Evolutionary conservation across 2,797 vertebrate genomes (phyloP), one percentile per base, ranked within the genome.

Genomic region (Rhodeus uyekii): DNA sequence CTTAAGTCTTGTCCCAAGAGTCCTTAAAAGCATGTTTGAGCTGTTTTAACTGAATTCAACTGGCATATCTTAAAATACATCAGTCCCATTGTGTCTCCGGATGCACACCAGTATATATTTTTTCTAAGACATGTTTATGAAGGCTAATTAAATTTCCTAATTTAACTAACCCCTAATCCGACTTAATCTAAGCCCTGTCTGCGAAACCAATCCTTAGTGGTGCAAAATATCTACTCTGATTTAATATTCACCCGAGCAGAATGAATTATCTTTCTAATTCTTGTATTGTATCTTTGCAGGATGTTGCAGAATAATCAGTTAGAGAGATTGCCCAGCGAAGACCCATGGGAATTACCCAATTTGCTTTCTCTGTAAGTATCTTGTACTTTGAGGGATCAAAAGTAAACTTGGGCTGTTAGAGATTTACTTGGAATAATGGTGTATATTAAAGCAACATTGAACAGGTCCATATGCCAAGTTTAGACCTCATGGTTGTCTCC

Each of bases 241-340:
- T 38, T 39, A 19, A 22, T 76, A 44, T 27, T 58, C 8, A 58
- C 14, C 55, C 13, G 9, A 75, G 53, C 36, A 75, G 4, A 58
- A 27, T n/a, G 2, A 9, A 48, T 69, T 12, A 6, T 24, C 48
- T 61, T 77, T 55, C 39, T 82, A 64, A 60, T 61, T 75, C 0
- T 58, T 82, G 48, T 64, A 29, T 80, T 27, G 3, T 55, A 5
- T 82, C 38, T 87, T 74, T 90, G 74, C 88, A 98, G 98, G 92
- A 99, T 99, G 98, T 91, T 99, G 68, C 98, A 99, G 91, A 97
- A 98, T 90, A 99, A 99, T 91, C 96, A 96, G 83, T 93, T 99
- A 86, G 95, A 94, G 88, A 89, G 92, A 83, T 93, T 99, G 90
- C 96, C 96, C 22, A 94, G 95, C 61, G 96, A 98, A 90, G 94